Conservation (phyloP, 2,888 invertebrate species). For the Drosophila algonquin region DNA sequence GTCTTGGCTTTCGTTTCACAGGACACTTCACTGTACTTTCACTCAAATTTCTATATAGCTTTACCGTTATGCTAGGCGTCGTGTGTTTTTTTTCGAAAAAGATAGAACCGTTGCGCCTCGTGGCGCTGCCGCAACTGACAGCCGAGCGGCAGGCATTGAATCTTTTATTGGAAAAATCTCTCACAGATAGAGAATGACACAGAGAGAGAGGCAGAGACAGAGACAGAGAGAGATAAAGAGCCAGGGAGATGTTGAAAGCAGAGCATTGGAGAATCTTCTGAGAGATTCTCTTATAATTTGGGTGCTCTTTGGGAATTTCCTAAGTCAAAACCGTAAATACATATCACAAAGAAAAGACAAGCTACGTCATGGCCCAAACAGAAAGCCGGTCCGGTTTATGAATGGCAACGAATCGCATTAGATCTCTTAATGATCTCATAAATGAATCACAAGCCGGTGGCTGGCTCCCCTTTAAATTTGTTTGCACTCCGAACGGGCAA, state of each 20-base stretch:
- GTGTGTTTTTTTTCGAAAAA: neutral
- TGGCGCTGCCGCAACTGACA: constrained; percentile 67
- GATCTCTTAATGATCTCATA: constrained; percentile 56
- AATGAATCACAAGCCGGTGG: constrained; percentile 61
- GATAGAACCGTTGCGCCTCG: constrained; percentile 51
- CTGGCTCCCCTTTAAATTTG: constrained; percentile 9
- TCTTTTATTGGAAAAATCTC: constrained; percentile 59
- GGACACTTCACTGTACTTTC: constrained; percentile 36
- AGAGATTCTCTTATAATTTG: constrained; percentile 24
- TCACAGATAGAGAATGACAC: constrained; percentile 3
- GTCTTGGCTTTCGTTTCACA: neutral
- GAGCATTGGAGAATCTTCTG: constrained; percentile 1
- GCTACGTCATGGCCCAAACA: constrained; percentile 53
- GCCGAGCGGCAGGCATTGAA: constrained; percentile 35
- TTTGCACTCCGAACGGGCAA: constrained; percentile 11
- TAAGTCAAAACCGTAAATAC: constrained; percentile 16
- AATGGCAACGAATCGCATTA: constrained; percentile 7
- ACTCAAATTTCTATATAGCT: constrained; percentile 31
- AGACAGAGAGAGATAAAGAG: constrained; percentile 5
- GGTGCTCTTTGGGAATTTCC: constrained; percentile 3
- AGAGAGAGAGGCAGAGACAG: neutral
- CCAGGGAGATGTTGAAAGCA: too few species aligned
- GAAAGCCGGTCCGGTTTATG: constrained; percentile 38
- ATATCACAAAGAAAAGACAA: neutral
- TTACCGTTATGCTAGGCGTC: constrained; percentile 20